Percentiles rank a stretch among this genome's conserved stretches.
Evolutionary conservation across 2,797 vertebrate genomes (phyloP).

Genomic region (Pseudochirops corinnae): DNA sequence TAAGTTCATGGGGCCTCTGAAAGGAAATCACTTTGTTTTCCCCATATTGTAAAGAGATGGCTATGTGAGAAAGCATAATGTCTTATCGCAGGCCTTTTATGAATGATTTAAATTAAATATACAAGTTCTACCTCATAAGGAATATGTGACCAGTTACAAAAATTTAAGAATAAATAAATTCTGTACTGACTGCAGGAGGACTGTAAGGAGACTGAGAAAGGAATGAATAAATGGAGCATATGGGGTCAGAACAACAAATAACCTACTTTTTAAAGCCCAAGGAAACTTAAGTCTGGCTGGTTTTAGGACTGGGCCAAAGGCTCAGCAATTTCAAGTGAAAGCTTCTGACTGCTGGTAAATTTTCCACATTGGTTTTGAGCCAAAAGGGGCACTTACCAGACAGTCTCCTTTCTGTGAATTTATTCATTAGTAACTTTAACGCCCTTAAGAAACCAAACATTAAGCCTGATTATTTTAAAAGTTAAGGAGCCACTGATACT

Average conservation of each 20-base stretch:
- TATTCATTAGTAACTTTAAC: constrained; percentile 32
- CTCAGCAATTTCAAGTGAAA: constrained; percentile 7
- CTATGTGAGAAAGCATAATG: background rate
- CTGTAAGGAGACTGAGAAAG: background rate
- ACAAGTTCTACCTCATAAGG: background rate
- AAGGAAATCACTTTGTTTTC: background rate
- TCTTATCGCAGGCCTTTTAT: background rate
- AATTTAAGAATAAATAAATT: background rate
- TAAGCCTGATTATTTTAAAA: constrained; percentile 1
- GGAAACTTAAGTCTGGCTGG: constrained; percentile 16
- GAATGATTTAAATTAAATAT: background rate
- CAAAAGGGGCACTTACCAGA: background rate
- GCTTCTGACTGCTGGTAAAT: background rate
- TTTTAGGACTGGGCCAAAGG: background rate
- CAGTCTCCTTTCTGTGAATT: constrained; percentile 35
- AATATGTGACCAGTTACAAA: fast-evolving
- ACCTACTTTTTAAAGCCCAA: background rate
- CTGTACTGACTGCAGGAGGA: background rate
- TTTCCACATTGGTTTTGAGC: background rate
- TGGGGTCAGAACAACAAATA: background rate
- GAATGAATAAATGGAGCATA: background rate
- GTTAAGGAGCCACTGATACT: background rate
- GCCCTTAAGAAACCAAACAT: background rate
- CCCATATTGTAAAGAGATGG: background rate
- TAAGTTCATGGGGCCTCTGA: background rate